Evolutionary conservation across 2,113 vertebrate species (phyloP), one percentile per base, ranked within the genome.

Genomic region (Epinephelus cyanopodus): DNA sequence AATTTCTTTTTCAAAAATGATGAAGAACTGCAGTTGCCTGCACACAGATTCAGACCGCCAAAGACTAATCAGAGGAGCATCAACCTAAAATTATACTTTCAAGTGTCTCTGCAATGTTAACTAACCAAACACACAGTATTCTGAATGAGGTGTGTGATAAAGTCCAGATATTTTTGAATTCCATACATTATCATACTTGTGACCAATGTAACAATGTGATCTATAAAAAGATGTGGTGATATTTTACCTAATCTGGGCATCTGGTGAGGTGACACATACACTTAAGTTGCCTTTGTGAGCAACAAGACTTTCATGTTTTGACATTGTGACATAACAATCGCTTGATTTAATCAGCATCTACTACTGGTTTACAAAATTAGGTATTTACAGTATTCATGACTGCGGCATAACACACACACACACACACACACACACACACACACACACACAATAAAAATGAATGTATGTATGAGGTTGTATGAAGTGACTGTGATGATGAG

Each of bases 401-500:
- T 8, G 48, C 12, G 0, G 5, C 19, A 45, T 27, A 21, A 48
- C 68, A 57, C 33, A 37, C 33, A 37, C 6, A 37, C 33, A 37
- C 33, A 37, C 33, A 29, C 29, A 45, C n/a, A n/a, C 27, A 27
- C 27, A 27, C 27, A 27, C 27, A 27, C 27, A 27, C 27, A 27
- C 27, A 27, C n/a, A 29, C 29, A 37, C 33, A 37, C 33, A 45
- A 19, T 14, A 62, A 69, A 60, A 37, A 50, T 33, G 3, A 39
- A 6, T 4, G n/a, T 58, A 27, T 45, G 42, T 45, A 45, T 45
- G 42, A 45, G 42, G 42, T 11, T 75, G 54, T 19, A 37, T 23
- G 47, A 21, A 66, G 47, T 74, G 4, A 21, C 68, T 47, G 78
- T 29, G 68, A 58, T 77, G 60, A 81, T 61, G n/a, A 61, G 74